Percentiles rank a stretch among this genome's conserved stretches.
Conservation (phyloP, 2,113 vertebrate species). For the Cepphus grylle region DNA sequence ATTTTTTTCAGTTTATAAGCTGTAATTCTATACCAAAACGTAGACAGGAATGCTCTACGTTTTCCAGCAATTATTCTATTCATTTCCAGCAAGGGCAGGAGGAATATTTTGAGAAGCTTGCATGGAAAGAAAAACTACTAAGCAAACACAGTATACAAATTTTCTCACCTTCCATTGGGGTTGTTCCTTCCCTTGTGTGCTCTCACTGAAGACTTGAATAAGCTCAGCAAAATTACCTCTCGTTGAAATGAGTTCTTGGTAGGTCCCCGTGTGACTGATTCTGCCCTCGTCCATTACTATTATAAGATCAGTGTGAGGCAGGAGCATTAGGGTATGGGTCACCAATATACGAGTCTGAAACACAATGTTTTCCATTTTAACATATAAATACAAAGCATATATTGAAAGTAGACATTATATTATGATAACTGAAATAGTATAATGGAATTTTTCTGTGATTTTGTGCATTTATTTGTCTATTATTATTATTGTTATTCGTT, state of each 20-base stretch:
- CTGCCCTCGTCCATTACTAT: conserved; percentile 51
- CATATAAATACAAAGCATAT: background rate
- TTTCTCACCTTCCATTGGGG: background rate
- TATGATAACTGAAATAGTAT: background rate
- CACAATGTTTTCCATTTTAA: background rate
- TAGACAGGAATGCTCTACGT: background rate
- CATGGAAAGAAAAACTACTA: background rate
- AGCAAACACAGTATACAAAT: background rate
- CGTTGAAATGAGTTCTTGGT: conserved; percentile 40
- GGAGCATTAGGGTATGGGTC: conserved; percentile 40
- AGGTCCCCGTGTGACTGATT: conserved; percentile 39
- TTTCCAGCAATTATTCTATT: background rate
- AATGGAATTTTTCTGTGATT: background rate
- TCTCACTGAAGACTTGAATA: background rate
- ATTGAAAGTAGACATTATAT: background rate
- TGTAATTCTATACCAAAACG: background rate
- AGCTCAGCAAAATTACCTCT: conserved; percentile 25
- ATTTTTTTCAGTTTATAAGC: background rate
- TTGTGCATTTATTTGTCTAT: background rate
- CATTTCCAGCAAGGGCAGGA: background rate
- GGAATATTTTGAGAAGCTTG: background rate
- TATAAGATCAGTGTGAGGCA: conserved; percentile 41
- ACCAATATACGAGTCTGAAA: conserved; percentile 67
- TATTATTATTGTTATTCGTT: background rate
- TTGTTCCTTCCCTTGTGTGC: background rate